Base-by-base conservation (phyloP, 2,797 vertebrate genomes). In the Stomatorhinus walkeri region DNA sequence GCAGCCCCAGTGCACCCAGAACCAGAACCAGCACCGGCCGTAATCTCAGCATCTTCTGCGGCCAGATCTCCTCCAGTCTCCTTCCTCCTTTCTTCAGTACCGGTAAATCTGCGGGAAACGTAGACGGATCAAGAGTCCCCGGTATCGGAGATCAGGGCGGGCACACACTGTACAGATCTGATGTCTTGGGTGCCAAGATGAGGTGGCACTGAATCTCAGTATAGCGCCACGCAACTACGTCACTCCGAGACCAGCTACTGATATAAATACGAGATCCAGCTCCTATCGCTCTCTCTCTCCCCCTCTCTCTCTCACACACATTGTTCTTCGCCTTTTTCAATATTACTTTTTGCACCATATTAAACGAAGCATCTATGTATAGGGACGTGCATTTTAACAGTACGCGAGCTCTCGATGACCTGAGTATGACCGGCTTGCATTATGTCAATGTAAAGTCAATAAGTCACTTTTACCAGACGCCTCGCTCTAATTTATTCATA, bases 1-100 rank as follows among this genome's bases (percentile, higher is more conserved):
- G 94, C 91, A 93, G 94, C 92, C 94, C 93, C 91, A 91, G 93
- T 64, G 93, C 19, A 76, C 95, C 93, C 91, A 95, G 94, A 68
- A 96, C 93, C 92, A 95, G 94, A 76, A 94, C 32, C 88, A 95
- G 90, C 90, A 91, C 46, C 87, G 92, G 85, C 40, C 92, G 86
- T 91, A 93, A 89, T 89, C 93, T 91, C 91, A 92, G 90, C 89
- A 59, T 91, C 91, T 92, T 92, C 94, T 36, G 95, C 94, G 91
- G 89, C 36, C 36, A 90, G 89, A 90, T 90, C 88, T 84, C 40
- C 54, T 85, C 46, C 46, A 87, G 89, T 92, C 85, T 90, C 91
- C 90, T 91, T 91, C 90, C 87, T 48, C 68, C 87, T 90, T 79
- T 89, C 36, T 68, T 46, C 81, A 49, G 22, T 48, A 59, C 76